A percentile compares a stretch with the other conserved stretches of the same genome.
Evolutionary conservation across 2,113 vertebrate genomes (phyloP).

Genomic region (Corydoras sp.): DNA sequence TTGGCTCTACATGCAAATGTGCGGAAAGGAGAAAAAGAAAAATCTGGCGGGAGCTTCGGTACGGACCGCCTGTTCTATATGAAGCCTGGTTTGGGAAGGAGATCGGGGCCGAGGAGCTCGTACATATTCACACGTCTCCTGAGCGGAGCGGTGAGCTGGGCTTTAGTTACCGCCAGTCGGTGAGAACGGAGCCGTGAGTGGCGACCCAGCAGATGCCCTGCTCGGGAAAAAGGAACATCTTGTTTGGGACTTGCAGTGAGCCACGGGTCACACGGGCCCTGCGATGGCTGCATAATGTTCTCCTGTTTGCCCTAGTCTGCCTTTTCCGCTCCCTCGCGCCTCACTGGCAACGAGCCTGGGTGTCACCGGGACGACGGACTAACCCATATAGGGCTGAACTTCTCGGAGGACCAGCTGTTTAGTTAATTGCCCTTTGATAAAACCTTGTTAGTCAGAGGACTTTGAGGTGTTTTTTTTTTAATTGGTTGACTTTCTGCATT

Average conservation of each 20-base stretch:
- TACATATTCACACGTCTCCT: constrained; percentile 46
- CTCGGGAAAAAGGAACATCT: constrained; percentile 32
- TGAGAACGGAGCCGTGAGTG: constrained; percentile 6
- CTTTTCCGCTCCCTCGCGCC: constrained; percentile 2
- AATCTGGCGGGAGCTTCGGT: constrained; percentile 13
- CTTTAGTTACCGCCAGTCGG: constrained; percentile 17
- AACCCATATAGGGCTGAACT: constrained; percentile 11
- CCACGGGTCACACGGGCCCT: constrained; percentile 18
- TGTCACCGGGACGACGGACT: constrained; percentile 17
- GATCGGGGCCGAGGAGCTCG: constrained; percentile 36
- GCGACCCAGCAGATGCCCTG: constrained; percentile 27
- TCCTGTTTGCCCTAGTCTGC: constrained; percentile 2
- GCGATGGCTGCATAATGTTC: constrained; percentile 20
- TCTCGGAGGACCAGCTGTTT: not conserved
- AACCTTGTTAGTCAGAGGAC: not conserved
- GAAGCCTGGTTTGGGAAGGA: constrained; percentile 31
- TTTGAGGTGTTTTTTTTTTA: not conserved
- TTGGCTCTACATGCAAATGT: constrained; percentile 40
- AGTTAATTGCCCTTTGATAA: constrained; percentile 10
- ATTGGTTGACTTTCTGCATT: too few species aligned
- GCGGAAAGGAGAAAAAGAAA: not conserved
- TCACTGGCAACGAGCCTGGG: constrained; percentile 12
- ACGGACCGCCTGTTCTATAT: constrained; percentile 43
- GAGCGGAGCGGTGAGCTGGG: constrained; percentile 23
- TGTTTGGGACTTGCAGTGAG: constrained; percentile 23